Percentiles rank a stretch among this genome's conserved stretches.
Evolutionary conservation across 2,888 invertebrate species (phyloP).

Genomic region (Pelosia muscerda): DNA sequence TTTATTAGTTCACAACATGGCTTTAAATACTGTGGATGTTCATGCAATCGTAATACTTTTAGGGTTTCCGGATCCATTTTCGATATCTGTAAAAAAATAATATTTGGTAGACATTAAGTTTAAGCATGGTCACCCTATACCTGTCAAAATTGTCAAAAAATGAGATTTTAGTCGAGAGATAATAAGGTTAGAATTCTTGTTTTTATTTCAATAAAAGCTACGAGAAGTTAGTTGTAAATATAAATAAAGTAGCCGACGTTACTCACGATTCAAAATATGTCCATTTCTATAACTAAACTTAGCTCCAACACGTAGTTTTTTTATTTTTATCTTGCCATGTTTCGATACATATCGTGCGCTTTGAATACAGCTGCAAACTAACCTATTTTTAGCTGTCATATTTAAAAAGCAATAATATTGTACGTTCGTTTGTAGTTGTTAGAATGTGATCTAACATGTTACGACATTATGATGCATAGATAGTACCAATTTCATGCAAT

Average conservation of each 20-base stretch:
- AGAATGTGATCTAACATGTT: constrained; percentile 20
- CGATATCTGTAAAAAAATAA: constrained; percentile 34
- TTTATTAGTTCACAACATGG: constrained; percentile 93
- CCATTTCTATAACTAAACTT: constrained; percentile 38
- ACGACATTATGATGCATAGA: constrained; percentile 27
- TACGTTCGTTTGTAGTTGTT: constrained; percentile 26
- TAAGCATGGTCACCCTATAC: neutral
- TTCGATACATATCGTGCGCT: constrained; percentile 45
- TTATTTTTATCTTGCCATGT: constrained; percentile 48
- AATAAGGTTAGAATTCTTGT: constrained; percentile 14
- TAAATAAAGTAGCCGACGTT: constrained; percentile 1
- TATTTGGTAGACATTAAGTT: neutral
- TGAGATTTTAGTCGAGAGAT: neutral
- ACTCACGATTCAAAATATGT: constrained; percentile 45
- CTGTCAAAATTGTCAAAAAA: constrained; percentile 20
- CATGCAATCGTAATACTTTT: constrained; percentile 90
- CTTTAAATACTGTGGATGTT: constrained; percentile 89
- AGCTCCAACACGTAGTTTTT: constrained; percentile 40
- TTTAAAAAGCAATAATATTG: constrained; percentile 33
- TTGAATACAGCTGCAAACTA: constrained; percentile 56
- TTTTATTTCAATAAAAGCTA: neutral
- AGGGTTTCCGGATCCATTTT: constrained; percentile 69
- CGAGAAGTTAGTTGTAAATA: constrained; percentile 3
- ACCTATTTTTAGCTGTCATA: constrained; percentile 78
- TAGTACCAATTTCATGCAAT: constrained; percentile 27